Percentiles rank a stretch among this genome's conserved stretches.
Evolutionary conservation across 2,797 vertebrate genomes (phyloP).

Genomic region (Typhlichthys subterraneus): DNA sequence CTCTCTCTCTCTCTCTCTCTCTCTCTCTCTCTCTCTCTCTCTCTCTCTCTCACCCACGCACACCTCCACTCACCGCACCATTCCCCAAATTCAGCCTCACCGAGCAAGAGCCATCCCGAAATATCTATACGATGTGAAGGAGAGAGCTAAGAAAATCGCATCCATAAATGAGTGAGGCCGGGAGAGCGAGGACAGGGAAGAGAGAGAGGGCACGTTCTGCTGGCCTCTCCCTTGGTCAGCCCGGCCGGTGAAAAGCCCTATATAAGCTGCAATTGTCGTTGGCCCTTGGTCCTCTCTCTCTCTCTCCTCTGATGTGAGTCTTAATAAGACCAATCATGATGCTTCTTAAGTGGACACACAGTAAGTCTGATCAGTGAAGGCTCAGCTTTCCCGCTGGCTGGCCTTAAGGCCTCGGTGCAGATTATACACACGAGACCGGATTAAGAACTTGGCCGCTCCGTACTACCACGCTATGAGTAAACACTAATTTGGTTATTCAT

Average conservation of each 20-base stretch:
- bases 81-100: background rate
- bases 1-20: background rate
- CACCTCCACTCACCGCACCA: background rate
- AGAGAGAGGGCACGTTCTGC: constrained; percentile 47
- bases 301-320: constrained; percentile 14
- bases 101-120: background rate
- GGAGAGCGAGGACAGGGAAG: constrained; percentile 26
- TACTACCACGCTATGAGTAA: background rate
- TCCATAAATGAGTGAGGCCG: constrained; percentile 62
- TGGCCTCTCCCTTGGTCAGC: constrained; percentile 47
- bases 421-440: no score
- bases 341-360: constrained; percentile 9
- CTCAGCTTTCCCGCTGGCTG: constrained; percentile 5
- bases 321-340: constrained; percentile 14
- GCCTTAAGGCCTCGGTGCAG: background rate
- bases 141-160: constrained; percentile 61
- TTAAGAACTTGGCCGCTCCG: background rate
- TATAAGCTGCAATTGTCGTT: constrained; percentile 74
- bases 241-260: constrained; percentile 61
- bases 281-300: constrained; percentile 47
- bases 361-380: constrained; percentile 13
- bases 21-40: background rate
- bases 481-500: background rate
- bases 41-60: background rate
- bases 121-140: constrained; percentile 19